Conservation (phyloP, 2,888 invertebrate genomes). For the Caenorhabditis sp. region DNA sequence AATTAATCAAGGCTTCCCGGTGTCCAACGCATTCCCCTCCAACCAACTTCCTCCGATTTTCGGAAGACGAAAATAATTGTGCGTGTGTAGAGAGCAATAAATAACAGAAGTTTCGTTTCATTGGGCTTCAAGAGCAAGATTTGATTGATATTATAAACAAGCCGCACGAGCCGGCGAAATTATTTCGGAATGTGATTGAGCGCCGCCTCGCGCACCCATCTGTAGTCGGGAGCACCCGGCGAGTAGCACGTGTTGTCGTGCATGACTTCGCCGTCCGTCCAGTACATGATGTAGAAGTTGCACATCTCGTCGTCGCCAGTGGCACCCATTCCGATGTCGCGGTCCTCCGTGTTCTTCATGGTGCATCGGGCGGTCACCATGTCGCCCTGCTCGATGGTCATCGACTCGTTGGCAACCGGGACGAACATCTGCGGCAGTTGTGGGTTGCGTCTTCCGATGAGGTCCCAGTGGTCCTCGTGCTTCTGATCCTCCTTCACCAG, state of each 20-base stretch:
- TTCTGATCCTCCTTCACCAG: slow-evolving; percentile 69
- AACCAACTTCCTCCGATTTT: slow-evolving; percentile 40
- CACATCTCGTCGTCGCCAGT: slow-evolving; percentile 80
- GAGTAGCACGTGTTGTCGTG: slow-evolving; percentile 76
- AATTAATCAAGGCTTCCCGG: slow-evolving; percentile 41
- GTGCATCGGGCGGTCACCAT: slow-evolving; percentile 69
- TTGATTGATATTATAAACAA: not conserved
- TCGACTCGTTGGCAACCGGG: slow-evolving; percentile 84
- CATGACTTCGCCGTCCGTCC: slow-evolving; percentile 69
- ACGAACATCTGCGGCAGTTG: slow-evolving; percentile 94
- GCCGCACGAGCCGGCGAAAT: no score
- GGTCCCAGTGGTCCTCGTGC: slow-evolving; percentile 85
- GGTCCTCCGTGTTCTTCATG: slow-evolving; percentile 77
- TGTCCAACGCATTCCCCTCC: slow-evolving; percentile 34
- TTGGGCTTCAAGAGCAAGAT: not conserved
- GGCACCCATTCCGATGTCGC: slow-evolving; percentile 71
- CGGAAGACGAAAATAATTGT: slow-evolving; percentile 17
- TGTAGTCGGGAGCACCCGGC: slow-evolving; percentile 77
- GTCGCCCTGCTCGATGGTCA: slow-evolving; percentile 82
- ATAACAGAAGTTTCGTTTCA: slow-evolving; percentile 4
- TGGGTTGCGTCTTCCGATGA: slow-evolving; percentile 90
- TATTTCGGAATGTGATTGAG: slow-evolving; percentile 75
- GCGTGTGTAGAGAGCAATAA: no score
- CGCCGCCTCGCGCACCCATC: slow-evolving; percentile 71
- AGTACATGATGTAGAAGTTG: slow-evolving; percentile 80